These are phyloP conservation scores for Micromys minutus DNA, from an alignment of 2,113 vertebrate genomes.

Conservation along the genomic window DNA sequence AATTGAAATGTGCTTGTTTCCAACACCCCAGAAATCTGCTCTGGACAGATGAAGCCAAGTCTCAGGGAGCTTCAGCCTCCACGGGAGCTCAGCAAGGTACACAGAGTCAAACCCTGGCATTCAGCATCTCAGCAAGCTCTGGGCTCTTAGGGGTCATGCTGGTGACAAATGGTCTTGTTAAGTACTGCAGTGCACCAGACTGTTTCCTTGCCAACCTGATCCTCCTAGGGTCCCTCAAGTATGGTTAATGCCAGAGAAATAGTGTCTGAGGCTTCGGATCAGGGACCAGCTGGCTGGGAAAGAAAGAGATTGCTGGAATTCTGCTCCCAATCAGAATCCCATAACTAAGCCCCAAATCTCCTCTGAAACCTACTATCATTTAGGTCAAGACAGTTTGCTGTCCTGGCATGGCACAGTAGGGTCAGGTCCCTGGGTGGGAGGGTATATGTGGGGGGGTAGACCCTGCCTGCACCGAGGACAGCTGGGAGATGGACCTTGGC, in stretches of 20 bases:
- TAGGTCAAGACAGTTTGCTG: background rate
- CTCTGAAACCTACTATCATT: background rate
- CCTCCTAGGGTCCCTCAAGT: background rate
- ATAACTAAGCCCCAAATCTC: no score
- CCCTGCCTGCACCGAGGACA: background rate
- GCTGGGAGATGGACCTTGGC: background rate
- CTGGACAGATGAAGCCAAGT: background rate
- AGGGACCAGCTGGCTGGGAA: background rate
- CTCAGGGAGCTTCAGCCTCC: background rate
- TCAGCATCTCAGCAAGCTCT: background rate
- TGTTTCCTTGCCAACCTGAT: rapidly evolving
- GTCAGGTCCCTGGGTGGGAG: rapidly evolving
- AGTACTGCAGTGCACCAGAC: background rate
- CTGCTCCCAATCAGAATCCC: background rate
- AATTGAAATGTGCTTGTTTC: no score
- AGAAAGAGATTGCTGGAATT: background rate
- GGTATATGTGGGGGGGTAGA: background rate
- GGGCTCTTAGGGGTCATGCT: background rate
- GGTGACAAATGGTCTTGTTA: background rate
- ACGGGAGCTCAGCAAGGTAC: background rate
- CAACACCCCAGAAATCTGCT: background rate
- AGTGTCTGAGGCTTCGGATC: background rate
- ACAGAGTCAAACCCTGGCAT: background rate
- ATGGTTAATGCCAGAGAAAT: background rate
- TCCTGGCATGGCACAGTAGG: no score